Evolutionary conservation across 2,888 invertebrate species (phyloP), one percentile per base, ranked within the genome.

Genomic region (Aspidiotus destructor): DNA sequence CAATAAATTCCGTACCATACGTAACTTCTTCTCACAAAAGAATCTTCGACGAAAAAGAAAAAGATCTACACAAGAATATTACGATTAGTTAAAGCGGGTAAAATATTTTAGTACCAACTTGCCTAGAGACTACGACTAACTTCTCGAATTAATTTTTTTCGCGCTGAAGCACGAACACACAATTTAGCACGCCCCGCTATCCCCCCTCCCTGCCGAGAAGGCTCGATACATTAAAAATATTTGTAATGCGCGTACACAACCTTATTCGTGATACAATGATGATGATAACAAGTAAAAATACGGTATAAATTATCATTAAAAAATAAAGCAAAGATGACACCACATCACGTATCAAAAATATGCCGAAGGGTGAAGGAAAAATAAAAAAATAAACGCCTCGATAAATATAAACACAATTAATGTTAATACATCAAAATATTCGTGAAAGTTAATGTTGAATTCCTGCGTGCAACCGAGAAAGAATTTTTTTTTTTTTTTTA

Each of bases 231-330:
- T n/a, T 48, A 48, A 48, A 13, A 48, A 48, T 13, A 48, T 13
- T 48, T 13, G 10, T 48, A 48, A 48, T 48, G 48, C 48, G 48
- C 48, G 48, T 48, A 48, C n/a, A 48, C 48, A 48, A 48, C 48
- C 48, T 48, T 48, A 48, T 13, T 13, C n/a, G 10, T 48, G 10
- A 48, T 13, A 48, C n/a, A 28, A 48, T 48, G 48, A 48, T n/a
- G n/a, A 48, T 48, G 10, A 11, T 48, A 48, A 48, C 10, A 13
- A 48, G n/a, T 13, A 48, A 48, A 2, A 6, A 48, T 13, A 48
- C 10, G 48, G n/a, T 13, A 48, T 11, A 48, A 48, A 48, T 11
- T 11, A 48, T 11, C n/a, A 48, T 13, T 48, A 48, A 48, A 48
- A 48, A 48, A 48, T 13, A n/a, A 13, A 48, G 48, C 48, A 48